Evolutionary conservation across 2,113 vertebrate genomes (phyloP).

Genomic region (Delphinapterus leucas): DNA sequence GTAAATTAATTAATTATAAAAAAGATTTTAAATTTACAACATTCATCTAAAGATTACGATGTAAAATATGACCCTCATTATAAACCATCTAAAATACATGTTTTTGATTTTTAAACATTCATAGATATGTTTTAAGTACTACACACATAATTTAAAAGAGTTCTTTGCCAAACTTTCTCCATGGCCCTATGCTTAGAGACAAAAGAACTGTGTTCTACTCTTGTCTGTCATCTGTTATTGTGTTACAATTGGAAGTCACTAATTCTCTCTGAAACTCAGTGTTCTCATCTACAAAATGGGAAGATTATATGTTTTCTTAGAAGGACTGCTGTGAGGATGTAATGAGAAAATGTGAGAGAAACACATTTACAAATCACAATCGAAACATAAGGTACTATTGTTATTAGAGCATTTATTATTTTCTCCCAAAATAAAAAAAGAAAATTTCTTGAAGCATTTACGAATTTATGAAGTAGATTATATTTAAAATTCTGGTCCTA

Average conservation of each 20-base stretch:
- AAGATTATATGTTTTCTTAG: neutral
- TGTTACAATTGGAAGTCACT: neutral
- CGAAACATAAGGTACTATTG: neutral
- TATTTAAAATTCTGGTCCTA: neutral
- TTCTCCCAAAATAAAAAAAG: neutral
- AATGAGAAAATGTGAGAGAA: neutral
- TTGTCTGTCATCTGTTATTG: neutral
- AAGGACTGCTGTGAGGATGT: neutral
- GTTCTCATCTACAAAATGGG: neutral
- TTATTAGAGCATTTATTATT: slow-evolving; percentile 14
- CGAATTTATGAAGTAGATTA: neutral
- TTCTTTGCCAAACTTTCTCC: neutral
- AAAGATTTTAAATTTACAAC: neutral
- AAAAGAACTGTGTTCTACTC: neutral
- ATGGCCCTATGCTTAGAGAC: neutral
- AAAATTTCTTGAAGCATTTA: neutral
- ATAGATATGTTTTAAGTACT: neutral
- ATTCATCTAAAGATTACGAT: slow-evolving; percentile 19
- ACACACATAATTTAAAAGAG: neutral
- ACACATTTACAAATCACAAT: neutral
- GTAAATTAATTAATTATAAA: neutral
- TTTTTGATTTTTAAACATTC: neutral
- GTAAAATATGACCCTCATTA: neutral
- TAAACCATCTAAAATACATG: neutral
- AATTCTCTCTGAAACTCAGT: neutral